Percentiles rank a stretch among this genome's conserved stretches.
Conservation (phyloP, 2,797 vertebrate genomes). For the Cyprinella venusta region DNA sequence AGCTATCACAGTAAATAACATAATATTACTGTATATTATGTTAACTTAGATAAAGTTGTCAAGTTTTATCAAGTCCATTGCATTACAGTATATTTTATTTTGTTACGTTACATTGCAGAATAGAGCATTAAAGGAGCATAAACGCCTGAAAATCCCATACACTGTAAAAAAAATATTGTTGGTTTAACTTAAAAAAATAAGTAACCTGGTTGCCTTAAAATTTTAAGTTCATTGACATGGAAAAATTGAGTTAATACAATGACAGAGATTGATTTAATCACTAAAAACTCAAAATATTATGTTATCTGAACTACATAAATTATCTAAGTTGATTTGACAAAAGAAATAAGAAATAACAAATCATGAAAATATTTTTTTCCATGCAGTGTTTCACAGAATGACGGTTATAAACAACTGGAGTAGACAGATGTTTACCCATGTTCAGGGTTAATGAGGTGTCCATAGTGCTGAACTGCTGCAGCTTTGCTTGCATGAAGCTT, state of each 20-base stretch:
- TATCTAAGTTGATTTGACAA: too few species aligned
- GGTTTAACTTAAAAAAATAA: too few species aligned
- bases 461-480: slow-evolving; percentile 90
- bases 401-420: not conserved
- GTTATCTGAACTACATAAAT: too few species aligned
- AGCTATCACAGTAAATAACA: not conserved
- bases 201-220: too few species aligned
- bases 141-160: not conserved
- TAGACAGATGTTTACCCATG: slow-evolving; percentile 79
- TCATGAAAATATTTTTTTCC: too few species aligned
- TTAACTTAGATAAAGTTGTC: not conserved
- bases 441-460: slow-evolving; percentile 93
- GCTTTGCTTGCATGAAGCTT: slow-evolving; percentile 85
- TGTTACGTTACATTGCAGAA: not conserved
- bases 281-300: too few species aligned
- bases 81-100: not conserved
- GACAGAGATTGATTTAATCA: too few species aligned
- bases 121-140: not conserved
- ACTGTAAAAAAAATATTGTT: too few species aligned
- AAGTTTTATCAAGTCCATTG: not conserved
- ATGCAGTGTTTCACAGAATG: not conserved
- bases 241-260: too few species aligned
- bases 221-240: too few species aligned
- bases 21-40: not conserved
- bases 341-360: too few species aligned